These are phyloP conservation scores for Aphaenogaster ashmeadi DNA, from an alignment of 1,140 invertebrate genomes.

Conservation along the genomic window DNA sequence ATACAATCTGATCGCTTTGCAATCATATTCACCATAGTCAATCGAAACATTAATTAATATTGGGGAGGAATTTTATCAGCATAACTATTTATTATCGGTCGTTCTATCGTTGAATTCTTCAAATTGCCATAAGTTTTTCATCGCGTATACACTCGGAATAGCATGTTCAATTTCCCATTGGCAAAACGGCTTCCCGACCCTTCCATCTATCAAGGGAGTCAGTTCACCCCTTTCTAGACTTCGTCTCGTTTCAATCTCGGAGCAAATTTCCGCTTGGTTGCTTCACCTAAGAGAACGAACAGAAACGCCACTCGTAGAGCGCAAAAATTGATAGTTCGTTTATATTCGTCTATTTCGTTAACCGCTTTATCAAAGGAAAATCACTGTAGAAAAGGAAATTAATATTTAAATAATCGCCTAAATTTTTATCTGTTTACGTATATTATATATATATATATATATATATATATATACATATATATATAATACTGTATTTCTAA, in stretches of 20 bases:
- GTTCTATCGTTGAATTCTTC: neutral
- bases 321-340: constrained; percentile 18
- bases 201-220: neutral
- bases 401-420: neutral
- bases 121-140: constrained; percentile 20
- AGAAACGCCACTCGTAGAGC: neutral
- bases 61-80: neutral
- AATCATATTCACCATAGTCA: neutral
- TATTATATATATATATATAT: neutral
- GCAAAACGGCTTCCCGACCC: constrained; percentile 9
- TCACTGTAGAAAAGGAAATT: neutral
- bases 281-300: constrained; percentile 25
- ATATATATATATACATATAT: neutral
- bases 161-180: constrained; percentile 48
- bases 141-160: constrained; percentile 3
- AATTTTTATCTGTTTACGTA: neutral
- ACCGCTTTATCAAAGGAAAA: neutral
- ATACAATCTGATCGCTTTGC: neutral
- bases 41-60: constrained; percentile 9
- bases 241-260: constrained; percentile 46
- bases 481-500: neutral
- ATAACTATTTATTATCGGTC: neutral
- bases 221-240: constrained; percentile 8
- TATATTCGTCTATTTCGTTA: neutral
- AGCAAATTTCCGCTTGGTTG: constrained; percentile 47